These are phyloP conservation scores for Xestoiulus laeticollis DNA, from an alignment of 2,888 invertebrate species.

Conservation along the genomic window DNA sequence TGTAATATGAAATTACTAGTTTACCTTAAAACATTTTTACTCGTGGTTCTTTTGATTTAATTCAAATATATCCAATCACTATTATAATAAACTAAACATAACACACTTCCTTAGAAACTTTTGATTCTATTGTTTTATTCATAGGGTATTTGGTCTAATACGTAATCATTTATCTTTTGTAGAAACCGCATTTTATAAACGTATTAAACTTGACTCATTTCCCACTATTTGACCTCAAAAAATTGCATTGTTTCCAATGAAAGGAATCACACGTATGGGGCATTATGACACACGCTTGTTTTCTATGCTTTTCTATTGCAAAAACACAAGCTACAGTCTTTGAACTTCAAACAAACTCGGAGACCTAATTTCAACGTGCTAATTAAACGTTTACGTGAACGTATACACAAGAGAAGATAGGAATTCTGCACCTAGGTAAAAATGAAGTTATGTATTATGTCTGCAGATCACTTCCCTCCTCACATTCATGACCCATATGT, in stretches of 20 bases:
- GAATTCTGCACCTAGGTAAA: constrained; percentile 19
- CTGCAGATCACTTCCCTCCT: constrained; percentile 33
- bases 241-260: background rate
- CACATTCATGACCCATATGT: constrained; percentile 36
- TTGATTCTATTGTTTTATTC: background rate
- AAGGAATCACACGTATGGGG: background rate
- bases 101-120: background rate
- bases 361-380: constrained; percentile 31
- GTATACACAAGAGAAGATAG: background rate
- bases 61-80: too few relatives aligned
- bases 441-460: background rate
- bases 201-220: constrained; percentile 5
- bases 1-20: too few relatives aligned
- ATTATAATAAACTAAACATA: background rate
- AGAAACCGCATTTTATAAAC: background rate
- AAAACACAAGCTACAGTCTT: background rate
- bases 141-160: background rate
- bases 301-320: background rate
- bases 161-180: background rate
- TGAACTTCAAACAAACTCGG: constrained; percentile 16
- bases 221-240: background rate
- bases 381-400: constrained; percentile 15
- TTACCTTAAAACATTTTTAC: too few relatives aligned
- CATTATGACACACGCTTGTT: background rate
- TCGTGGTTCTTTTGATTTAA: too few relatives aligned